Evolutionary conservation across 2,113 vertebrate species (phyloP), one percentile per base, ranked within the genome.

Genomic region (Sphyrna mokarran): DNA sequence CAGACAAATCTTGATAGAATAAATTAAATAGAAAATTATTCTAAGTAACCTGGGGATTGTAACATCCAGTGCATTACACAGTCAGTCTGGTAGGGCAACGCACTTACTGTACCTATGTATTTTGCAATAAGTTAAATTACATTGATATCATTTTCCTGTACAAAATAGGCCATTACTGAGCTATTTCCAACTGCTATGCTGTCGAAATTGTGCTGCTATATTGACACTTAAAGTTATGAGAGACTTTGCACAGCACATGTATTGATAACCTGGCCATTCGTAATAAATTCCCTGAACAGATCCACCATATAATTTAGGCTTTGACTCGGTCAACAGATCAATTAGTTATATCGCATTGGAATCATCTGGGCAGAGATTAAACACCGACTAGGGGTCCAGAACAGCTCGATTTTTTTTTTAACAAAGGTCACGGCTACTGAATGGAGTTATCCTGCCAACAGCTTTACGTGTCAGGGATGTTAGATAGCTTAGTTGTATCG

Each of bases 381-480:
- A 93, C n/a, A 66, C 61, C 16, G 33, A 18, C 61, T 37, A 66
- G 89, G 61, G 33, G 61, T 40, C 61, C 61, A n/a, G 6, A 33
- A 66, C 11, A 68, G 61, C 89, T 37, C 89, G n/a, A 61, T 22
- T 37, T 93, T 37, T 90, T 23, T 87, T 22, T 66, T 33, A 29
- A 18, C 68, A 90, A 66, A 66, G 89, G 89, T 89, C 86, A 89
- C 86, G 86, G 86, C 14, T 89, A 89, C 86, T 89, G 86, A 91
- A 63, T 91, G 54, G 89, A 63, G 89, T 91, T 91, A 63, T 93
- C n/a, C 61, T 93, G 63, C 89, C 89, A 37, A 40, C n/a, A 93
- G 89, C 86, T 93, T 93, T 66, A 68, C 18, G n/a, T 68, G 89
- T 93, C 89, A 93, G 89, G 61, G 89, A 66, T 93, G 33, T 93